Evolutionary conservation across 2,888 invertebrate species (phyloP), one percentile per base, ranked within the genome.

Genomic region (Drymonia ruficornis): DNA sequence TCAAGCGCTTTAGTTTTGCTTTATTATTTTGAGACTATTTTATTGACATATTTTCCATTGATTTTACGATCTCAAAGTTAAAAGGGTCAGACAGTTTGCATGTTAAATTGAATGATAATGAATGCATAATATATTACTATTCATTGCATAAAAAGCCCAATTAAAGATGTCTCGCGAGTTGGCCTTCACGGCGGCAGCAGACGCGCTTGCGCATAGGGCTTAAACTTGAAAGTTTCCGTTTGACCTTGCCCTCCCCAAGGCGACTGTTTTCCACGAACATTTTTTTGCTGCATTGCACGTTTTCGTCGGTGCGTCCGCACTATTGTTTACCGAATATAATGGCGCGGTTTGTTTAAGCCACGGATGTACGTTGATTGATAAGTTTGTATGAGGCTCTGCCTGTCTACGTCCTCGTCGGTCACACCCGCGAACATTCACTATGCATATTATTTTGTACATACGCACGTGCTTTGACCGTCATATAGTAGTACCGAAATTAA

Each of bases 191-290:
- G 55, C 59, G 51, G 52, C 44, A 47, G 38, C 28, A 45, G 61
- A 57, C 44, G 50, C 58, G 61, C 61, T 61, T 56, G 59, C 62
- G 61, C 65, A 61, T 65, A 76, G 77, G 76, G 73, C 61, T 74
- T 70, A 70, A 72, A 72, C 74, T 74, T 80, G 82, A 84, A 84
- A 82, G 83, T 83, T 81, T 81, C 81, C 80, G 78, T 56, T 51
- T 74, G 78, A 74, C 87, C 88, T 87, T 88, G 86, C 72, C 81
- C 78, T 76, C 56, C 18, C 42, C 76, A 80, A 84, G 84, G 83
- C 68, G 71, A 57, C 49, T 52, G 58, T 61, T 76, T 81, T 79
- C 72, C 74, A 75, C 62, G 72, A 74, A 67, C 59, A 55, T 50
- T 64, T 74, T 70, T 73, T 69, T 66, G 59, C 65, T 61, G 62